phyloP scores from a whole-genome alignment of 2,888 invertebrate species.

The Eupithecia pulchellata region DNA sequence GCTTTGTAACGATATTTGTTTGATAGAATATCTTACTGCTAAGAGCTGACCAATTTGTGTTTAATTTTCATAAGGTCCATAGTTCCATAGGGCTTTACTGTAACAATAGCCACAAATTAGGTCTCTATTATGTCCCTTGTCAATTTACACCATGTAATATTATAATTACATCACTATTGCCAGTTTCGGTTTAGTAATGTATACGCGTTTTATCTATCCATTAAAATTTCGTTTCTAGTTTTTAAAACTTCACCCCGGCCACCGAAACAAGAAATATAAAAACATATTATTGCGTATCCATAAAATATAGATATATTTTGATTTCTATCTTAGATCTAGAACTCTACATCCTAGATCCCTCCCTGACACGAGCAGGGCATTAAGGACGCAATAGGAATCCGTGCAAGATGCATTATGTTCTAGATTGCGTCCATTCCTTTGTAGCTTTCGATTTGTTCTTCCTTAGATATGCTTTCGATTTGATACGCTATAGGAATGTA shows the following conservation, averaged over 20 bases:
- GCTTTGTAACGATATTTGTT: neutral
- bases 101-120: too few species aligned
- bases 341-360: neutral
- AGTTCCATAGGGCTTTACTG: too few species aligned
- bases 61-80: too few species aligned
- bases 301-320: neutral
- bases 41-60: neutral
- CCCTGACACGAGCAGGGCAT: slow-evolving; percentile 12
- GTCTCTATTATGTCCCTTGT: too few species aligned
- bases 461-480: slow-evolving; percentile 14
- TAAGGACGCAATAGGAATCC: slow-evolving; percentile 35
- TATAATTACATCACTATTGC: too few species aligned
- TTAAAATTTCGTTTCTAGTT: too few species aligned
- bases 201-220: too few species aligned
- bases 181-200: too few species aligned
- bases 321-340: neutral
- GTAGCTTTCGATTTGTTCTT: slow-evolving; percentile 24
- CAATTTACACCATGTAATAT: too few species aligned
- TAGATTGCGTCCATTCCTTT: slow-evolving; percentile 39
- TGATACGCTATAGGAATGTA: slow-evolving; percentile 4
- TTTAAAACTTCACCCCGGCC: too few species aligned
- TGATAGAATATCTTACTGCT: neutral
- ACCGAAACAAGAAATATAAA: too few species aligned
- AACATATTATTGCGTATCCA: neutral
- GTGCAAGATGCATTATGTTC: slow-evolving; percentile 43